Evolutionary conservation across 1,140 invertebrate species (phyloP).

Genomic region (Bombus soroeensis): DNA sequence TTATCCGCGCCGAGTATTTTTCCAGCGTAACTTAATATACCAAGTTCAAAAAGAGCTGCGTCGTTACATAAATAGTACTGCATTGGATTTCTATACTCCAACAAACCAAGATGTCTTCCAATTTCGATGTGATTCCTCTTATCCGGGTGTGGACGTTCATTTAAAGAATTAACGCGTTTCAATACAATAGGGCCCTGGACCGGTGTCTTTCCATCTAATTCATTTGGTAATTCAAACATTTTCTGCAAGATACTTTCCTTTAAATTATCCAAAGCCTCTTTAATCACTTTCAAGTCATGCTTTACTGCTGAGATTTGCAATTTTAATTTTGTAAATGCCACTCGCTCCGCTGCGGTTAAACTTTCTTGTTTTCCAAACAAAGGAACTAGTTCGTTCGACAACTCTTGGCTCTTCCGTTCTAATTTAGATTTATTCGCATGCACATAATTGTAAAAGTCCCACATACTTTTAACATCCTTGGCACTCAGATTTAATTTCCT

Average conservation of each 20-base stretch:
- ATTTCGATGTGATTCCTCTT: conserved; percentile 84
- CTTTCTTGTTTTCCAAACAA: conserved; percentile 67
- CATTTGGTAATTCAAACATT: conserved; percentile 86
- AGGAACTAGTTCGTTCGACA: conserved; percentile 69
- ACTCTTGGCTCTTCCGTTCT: conserved; percentile 77
- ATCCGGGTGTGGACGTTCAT: background rate
- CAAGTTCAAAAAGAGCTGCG: conserved; percentile 86
- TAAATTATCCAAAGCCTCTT: conserved; percentile 83
- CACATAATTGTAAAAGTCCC: conserved; percentile 82
- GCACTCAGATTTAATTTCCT: conserved; percentile 81
- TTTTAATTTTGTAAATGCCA: conserved; percentile 81
- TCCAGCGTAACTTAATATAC: conserved; percentile 75
- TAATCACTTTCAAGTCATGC: conserved; percentile 85
- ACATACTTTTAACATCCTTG: conserved; percentile 80
- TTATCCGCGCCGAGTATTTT: conserved; percentile 80
- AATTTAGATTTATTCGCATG: conserved; percentile 76
- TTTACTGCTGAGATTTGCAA: conserved; percentile 83
- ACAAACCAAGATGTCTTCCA: conserved; percentile 81
- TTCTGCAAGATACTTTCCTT: conserved; percentile 85
- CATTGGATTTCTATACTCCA: conserved; percentile 85
- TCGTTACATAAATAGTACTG: conserved; percentile 86
- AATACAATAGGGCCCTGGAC: conserved; percentile 77
- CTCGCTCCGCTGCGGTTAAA: conserved; percentile 75
- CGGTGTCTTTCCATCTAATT: conserved; percentile 86
- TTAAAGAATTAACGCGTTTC: conserved; percentile 74